Evolutionary conservation across 2,113 vertebrate genomes (phyloP).

Genomic region (Myanophis thanlyinensis): DNA sequence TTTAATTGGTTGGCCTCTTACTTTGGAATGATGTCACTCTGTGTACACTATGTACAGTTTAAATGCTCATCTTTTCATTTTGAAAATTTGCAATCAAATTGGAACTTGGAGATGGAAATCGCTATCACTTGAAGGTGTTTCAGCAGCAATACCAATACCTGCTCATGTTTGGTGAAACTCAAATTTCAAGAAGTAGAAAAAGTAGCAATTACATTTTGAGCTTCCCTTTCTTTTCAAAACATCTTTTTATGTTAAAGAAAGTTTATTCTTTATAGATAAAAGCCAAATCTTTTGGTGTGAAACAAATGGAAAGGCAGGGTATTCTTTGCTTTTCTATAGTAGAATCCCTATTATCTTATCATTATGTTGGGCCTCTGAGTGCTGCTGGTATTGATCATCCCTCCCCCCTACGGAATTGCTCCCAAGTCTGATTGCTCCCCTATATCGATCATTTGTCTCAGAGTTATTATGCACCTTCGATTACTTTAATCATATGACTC

Average conservation of each 20-base stretch:
- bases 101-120: background rate
- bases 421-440: constrained; percentile 39
- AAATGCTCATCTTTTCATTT: background rate
- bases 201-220: background rate
- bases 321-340: background rate
- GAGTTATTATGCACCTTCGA: constrained; percentile 50
- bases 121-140: background rate
- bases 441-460: constrained; percentile 45
- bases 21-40: background rate
- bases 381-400: constrained; percentile 33
- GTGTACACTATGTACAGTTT: background rate
- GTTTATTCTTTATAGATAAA: background rate
- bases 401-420: constrained; percentile 25
- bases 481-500: constrained; percentile 62
- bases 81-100: background rate
- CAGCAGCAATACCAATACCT: background rate
- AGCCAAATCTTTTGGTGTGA: background rate
- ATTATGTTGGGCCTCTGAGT: background rate
- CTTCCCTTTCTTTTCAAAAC: background rate
- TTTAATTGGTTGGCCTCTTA: background rate
- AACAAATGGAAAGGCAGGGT: background rate
- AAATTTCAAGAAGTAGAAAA: background rate
- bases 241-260: background rate
- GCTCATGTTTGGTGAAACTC: background rate
- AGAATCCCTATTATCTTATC: constrained; percentile 19